Evolutionary conservation across 2,888 invertebrate genomes (phyloP).

Genomic region (Drosophila kanekoi): DNA sequence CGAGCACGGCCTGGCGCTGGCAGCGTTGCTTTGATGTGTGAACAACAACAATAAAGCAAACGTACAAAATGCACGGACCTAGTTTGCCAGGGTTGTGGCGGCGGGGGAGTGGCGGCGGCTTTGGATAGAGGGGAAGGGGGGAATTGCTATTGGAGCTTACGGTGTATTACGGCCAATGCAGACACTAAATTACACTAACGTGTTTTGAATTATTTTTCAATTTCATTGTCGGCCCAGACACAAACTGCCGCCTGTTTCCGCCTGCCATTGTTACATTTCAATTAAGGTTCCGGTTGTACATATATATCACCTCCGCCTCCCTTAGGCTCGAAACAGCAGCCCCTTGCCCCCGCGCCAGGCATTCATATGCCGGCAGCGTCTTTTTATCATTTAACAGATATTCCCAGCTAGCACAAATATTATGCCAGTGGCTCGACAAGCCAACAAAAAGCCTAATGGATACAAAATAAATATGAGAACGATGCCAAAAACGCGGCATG

Average conservation of each 20-base stretch:
- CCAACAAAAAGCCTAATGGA: constrained; percentile 48
- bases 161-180: constrained; percentile 43
- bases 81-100: constrained; percentile 27
- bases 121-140: not conserved
- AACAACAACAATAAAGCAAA: constrained; percentile 59
- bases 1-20: constrained; percentile 52
- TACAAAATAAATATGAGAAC: constrained; percentile 7
- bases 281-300: constrained; percentile 65
- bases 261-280: constrained; percentile 76
- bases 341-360: not conserved
- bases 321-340: no score
- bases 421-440: constrained; percentile 48
- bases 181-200: constrained; percentile 84
- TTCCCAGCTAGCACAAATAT: constrained; percentile 63
- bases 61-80: constrained; percentile 40
- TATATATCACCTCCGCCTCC: not conserved
- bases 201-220: constrained; percentile 84
- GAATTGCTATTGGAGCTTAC: not conserved
- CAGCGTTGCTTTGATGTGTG: constrained; percentile 73
- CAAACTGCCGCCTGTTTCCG: constrained; percentile 64
- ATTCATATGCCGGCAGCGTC: constrained; percentile 60
- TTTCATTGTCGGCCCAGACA: constrained; percentile 78
- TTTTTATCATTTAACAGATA: constrained; percentile 76
- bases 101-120: not conserved
- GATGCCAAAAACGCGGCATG: constrained; percentile 1